Conservation (phyloP, 2,113 vertebrate genomes). For the Galeopterus variegatus region DNA sequence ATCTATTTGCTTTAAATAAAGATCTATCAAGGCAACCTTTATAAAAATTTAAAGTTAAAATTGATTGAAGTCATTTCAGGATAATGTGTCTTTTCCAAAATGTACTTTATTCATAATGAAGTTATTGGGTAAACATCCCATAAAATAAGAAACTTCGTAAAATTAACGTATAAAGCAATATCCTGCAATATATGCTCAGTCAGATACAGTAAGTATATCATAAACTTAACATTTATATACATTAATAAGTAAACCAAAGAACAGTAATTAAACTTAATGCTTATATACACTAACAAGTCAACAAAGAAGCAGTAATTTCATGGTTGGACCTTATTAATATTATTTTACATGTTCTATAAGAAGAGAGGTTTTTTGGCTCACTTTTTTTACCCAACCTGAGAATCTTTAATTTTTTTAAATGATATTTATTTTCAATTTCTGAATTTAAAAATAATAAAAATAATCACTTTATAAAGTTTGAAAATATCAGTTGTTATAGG, state of each 20-base stretch:
- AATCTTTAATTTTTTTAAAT: conserved; percentile 22
- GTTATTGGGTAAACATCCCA: not conserved
- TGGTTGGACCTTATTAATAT: not conserved
- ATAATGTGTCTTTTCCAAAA: conserved; percentile 5
- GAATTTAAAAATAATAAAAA: not conserved
- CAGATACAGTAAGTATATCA: not conserved
- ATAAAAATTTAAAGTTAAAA: conserved; percentile 35
- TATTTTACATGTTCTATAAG: not conserved
- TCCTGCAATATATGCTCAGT: not conserved
- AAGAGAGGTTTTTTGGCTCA: not conserved
- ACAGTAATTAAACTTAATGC: not conserved
- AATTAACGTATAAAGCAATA: conserved; percentile 34
- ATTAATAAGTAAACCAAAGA: not conserved
- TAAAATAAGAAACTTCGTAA: conserved; percentile 26
- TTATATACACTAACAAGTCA: not conserved
- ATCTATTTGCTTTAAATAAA: conserved; percentile 51
- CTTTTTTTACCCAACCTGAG: not conserved
- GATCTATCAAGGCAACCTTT: not conserved
- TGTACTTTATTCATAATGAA: conserved; percentile 32
- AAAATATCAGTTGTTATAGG: not conserved
- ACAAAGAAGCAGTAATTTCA: conserved; percentile 22
- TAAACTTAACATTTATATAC: conserved; percentile 7
- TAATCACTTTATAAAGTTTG: not conserved
- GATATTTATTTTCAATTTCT: not conserved
- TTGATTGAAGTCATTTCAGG: not conserved